A percentile compares a stretch with the other conserved stretches of the same genome.
phyloP scores from a whole-genome alignment of 1,140 invertebrate species.

The Cotesia chilonis region DNA sequence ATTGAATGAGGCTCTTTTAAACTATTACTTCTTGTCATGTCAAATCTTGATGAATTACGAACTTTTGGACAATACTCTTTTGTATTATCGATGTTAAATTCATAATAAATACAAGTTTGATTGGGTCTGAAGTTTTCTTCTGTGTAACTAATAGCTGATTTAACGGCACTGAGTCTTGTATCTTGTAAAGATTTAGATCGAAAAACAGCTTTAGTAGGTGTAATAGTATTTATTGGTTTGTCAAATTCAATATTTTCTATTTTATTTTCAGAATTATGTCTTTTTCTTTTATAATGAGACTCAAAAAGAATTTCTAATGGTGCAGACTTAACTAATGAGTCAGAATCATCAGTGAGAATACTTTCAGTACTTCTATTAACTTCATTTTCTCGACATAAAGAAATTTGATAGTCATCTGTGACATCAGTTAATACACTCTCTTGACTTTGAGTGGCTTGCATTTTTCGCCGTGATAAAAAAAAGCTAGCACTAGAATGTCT shows the following conservation, averaged over 20 bases:
- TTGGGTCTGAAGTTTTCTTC: constrained; percentile 46
- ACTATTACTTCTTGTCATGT: constrained; percentile 44
- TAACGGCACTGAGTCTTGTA: constrained; percentile 52
- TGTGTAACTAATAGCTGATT: constrained; percentile 42
- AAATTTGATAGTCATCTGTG: constrained; percentile 69
- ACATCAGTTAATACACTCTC: constrained; percentile 83
- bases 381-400: constrained; percentile 54
- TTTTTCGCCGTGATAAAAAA: constrained; percentile 60
- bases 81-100: constrained; percentile 50
- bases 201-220: constrained; percentile 52
- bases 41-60: constrained; percentile 36
- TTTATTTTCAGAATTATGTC: constrained; percentile 55
- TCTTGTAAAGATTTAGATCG: constrained; percentile 66
- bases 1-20: constrained; percentile 54
- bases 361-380: constrained; percentile 64
- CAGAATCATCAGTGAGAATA: constrained; percentile 64
- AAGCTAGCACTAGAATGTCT: constrained; percentile 67
- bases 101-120: constrained; percentile 51
- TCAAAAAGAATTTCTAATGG: constrained; percentile 77
- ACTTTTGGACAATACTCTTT: constrained; percentile 39
- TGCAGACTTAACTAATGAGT: constrained; percentile 75
- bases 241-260: constrained; percentile 33
- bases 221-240: constrained; percentile 23
- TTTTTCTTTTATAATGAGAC: constrained; percentile 56
- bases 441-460: constrained; percentile 75